A percentile compares a stretch with the other conserved stretches of the same genome.
These are phyloP conservation scores for Orthonevra nobilis DNA, from an alignment of 2,888 invertebrate genomes.

Conservation along the genomic window DNA sequence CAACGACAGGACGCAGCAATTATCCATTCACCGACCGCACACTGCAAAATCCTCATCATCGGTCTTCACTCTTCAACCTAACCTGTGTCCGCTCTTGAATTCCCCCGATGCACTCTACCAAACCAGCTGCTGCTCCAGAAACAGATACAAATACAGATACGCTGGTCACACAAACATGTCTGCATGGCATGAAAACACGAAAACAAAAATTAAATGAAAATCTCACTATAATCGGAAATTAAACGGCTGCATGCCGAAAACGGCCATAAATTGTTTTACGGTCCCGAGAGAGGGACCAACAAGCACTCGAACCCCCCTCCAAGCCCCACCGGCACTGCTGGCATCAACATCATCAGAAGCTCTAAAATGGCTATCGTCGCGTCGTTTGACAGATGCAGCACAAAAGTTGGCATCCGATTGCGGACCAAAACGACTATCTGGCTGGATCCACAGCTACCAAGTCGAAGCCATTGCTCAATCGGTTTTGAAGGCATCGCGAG, in stretches of 20 bases:
- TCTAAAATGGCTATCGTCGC: too few species aligned
- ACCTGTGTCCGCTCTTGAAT: background rate
- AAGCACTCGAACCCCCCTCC: background rate
- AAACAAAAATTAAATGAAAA: slow-evolving; percentile 68
- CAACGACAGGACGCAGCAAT: slow-evolving; percentile 70
- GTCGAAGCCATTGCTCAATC: background rate
- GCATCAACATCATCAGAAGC: too few species aligned
- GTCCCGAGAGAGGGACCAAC: slow-evolving; percentile 41
- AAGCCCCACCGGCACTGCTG: slow-evolving; percentile 37
- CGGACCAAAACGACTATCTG: slow-evolving; percentile 33
- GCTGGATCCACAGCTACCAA: background rate
- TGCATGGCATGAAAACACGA: too few species aligned
- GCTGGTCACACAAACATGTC: too few species aligned
- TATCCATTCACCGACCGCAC: slow-evolving; percentile 68
- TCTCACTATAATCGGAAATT: slow-evolving; percentile 70
- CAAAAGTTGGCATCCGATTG: slow-evolving; percentile 51
- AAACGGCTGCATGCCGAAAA: slow-evolving; percentile 70
- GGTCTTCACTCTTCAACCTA: background rate
- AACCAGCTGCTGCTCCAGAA: background rate
- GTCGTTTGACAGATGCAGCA: slow-evolving; percentile 62
- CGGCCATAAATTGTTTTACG: slow-evolving; percentile 69
- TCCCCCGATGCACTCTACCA: too few species aligned
- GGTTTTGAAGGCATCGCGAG: slow-evolving; percentile 39
- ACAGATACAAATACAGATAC: too few species aligned
- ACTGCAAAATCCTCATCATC: slow-evolving; percentile 23